Percentiles rank a stretch among this genome's conserved stretches.
These are phyloP conservation scores for Zosterops japonicus DNA, from an alignment of 2,113 vertebrate species.

Conservation along the genomic window DNA sequence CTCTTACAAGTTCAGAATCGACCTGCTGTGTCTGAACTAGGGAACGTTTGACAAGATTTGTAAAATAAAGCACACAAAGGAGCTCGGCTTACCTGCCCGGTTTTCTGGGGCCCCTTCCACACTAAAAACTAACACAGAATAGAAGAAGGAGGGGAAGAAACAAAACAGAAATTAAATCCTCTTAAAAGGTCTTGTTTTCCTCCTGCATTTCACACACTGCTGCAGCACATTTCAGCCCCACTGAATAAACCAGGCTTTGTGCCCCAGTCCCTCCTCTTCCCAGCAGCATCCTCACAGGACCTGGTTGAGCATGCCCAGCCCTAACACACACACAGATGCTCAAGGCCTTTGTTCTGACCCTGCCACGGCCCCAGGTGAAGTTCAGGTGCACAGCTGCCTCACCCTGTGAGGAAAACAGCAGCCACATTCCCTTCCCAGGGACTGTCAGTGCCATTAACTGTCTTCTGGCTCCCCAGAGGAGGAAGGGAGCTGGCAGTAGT, in stretches of 20 bases:
- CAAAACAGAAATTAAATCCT: constrained; percentile 69
- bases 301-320: constrained; percentile 48
- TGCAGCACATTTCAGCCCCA: constrained; percentile 31
- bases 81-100: constrained; percentile 75
- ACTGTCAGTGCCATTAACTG: neutral
- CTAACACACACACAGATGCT: constrained; percentile 24
- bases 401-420: neutral
- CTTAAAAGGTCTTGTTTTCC: constrained; percentile 28
- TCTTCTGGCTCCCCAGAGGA: neutral
- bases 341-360: constrained; percentile 26
- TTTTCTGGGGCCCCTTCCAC: constrained; percentile 81
- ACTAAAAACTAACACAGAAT: constrained; percentile 77
- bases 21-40: neutral
- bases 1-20: neutral
- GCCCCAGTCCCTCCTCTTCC: constrained; percentile 52
- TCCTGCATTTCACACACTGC: constrained; percentile 41
- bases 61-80: constrained; percentile 64
- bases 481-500: neutral
- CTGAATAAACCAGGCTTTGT: constrained; percentile 15
- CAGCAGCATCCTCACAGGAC: constrained; percentile 19
- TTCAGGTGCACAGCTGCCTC: neutral
- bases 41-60: constrained; percentile 1
- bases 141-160: constrained; percentile 71
- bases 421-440: neutral
- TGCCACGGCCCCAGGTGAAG: neutral